Base-by-base conservation (phyloP, 1,140 invertebrate species). In the Kradibia gibbosae region DNA sequence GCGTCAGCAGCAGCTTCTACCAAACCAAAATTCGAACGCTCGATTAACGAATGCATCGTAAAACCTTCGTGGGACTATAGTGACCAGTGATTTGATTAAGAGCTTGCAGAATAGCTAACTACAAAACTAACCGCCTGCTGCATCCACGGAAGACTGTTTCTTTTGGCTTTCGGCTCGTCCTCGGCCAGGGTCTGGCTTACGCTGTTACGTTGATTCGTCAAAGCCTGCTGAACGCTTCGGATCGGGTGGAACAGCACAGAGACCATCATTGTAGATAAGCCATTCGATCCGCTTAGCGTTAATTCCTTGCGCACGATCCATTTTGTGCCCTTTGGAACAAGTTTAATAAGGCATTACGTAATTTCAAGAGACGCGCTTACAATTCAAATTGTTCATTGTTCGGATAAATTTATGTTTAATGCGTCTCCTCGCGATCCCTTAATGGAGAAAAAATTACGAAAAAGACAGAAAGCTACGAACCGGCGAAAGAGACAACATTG, bases 241-340 rank as follows among this genome's bases (percentile, higher is more conserved):
- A 93, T 91, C 10, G 92, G 91, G 82, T 92, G 88, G 84, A 93
- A 93, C 25, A 93, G 85, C 5, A 92, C 86, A 15, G 92, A 92
- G 0, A 93, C 88, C n/a, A 88, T 92, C 81, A 93, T 90, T 7
- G 89, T 87, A 0, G 92, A 92, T n/a, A 83, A 50, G 39, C 84
- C 81, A 15, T 86, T 88, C 11, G 88, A 88, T 11, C 88, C 88
- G 65, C 83, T 89, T 20, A 90, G 84, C 0, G 83, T 77, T 31
- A 90, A 83, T 70, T 88, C 87, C 67, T 88, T 88, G n/a, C 83
- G 87, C 1, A 90, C 83, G 62, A 87, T 81, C 88, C 88, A 89
- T 4, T 84, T 86, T 8, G 78, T 84, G 0, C 86, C 88, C 88
- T 87, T 67, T 4, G 11, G 15, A 15, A 53, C 1, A 20, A n/a